Conservation (phyloP, 2,797 vertebrate genomes). For the Aplochiton taeniatus region DNA sequence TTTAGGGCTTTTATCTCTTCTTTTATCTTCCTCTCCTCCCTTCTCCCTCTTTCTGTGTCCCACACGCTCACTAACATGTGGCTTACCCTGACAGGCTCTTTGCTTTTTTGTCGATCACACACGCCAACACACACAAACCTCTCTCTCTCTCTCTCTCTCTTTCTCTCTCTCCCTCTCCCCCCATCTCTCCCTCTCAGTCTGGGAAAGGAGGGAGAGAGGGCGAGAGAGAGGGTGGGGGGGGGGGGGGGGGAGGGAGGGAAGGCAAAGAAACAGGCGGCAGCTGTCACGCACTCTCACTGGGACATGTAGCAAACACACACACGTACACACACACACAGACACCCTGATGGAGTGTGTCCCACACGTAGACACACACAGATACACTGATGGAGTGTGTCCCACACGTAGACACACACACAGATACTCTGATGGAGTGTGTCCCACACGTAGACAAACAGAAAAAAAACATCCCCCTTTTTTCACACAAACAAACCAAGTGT, state of each 20-base stretch:
- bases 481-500: constrained; percentile 4
- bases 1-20: constrained; percentile 73
- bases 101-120: constrained; percentile 18
- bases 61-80: constrained; percentile 14
- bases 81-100: constrained; percentile 8
- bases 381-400: no score
- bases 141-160: constrained; percentile 9
- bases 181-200: background rate
- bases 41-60: constrained; percentile 24
- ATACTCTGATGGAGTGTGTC: background rate
- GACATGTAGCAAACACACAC: constrained; percentile 18
- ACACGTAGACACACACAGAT: background rate
- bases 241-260: constrained; percentile 32
- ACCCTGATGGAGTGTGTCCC: constrained; percentile 13
- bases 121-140: constrained; percentile 10
- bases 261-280: constrained; percentile 69
- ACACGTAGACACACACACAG: constrained; percentile 1
- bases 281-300: constrained; percentile 54
- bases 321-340: constrained; percentile 25
- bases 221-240: background rate
- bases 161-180: background rate
- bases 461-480: no score
- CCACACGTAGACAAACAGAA: no score
- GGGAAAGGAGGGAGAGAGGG: background rate
- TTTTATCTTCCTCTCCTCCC: constrained; percentile 62